phyloP scores from a whole-genome alignment of 92 coral and sea anemone species.

The Porites divaricata region DNA sequence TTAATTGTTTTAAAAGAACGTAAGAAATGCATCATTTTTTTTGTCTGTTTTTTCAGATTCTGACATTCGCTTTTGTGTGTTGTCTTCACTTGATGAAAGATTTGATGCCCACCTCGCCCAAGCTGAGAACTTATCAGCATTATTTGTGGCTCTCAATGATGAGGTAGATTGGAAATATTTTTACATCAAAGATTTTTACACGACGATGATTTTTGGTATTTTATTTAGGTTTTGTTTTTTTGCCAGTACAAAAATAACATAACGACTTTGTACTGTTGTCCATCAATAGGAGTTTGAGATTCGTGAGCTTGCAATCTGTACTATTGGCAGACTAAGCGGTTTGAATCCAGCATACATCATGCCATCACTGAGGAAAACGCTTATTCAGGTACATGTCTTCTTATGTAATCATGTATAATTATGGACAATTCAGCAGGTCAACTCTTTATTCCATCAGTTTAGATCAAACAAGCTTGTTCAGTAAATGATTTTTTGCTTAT shows the following conservation, averaged over 20 bases:
- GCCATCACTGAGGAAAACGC: conserved; percentile 96
- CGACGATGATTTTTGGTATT: too few species aligned
- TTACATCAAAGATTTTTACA: too few species aligned
- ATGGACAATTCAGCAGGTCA: too few species aligned
- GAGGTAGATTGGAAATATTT: conserved; percentile 62
- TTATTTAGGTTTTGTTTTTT: too few species aligned
- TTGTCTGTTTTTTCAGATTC: conserved; percentile 66
- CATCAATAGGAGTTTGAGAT: conserved; percentile 89
- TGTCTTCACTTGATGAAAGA: conserved; percentile 96
- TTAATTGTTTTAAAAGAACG: not conserved
- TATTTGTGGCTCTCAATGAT: conserved; percentile 96
- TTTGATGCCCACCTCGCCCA: conserved; percentile 99
- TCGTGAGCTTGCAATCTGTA: conserved; percentile 94
- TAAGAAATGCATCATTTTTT: not conserved
- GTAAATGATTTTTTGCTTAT: too few species aligned
- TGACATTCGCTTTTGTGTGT: conserved; percentile 95
- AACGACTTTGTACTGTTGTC: not conserved
- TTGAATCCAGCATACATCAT: conserved; percentile 97
- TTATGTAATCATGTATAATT: too few species aligned
- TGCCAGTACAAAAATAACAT: not conserved
- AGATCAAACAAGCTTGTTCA: too few species aligned
- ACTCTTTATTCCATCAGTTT: too few species aligned
- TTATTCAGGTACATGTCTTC: conserved; percentile 74
- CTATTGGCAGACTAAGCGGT: conserved; percentile 94
- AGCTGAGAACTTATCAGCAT: conserved; percentile 94